A percentile compares a stretch with the other conserved stretches of the same genome.
phyloP scores from a whole-genome alignment of 1,140 invertebrate species.

The Pararge aegeria region DNA sequence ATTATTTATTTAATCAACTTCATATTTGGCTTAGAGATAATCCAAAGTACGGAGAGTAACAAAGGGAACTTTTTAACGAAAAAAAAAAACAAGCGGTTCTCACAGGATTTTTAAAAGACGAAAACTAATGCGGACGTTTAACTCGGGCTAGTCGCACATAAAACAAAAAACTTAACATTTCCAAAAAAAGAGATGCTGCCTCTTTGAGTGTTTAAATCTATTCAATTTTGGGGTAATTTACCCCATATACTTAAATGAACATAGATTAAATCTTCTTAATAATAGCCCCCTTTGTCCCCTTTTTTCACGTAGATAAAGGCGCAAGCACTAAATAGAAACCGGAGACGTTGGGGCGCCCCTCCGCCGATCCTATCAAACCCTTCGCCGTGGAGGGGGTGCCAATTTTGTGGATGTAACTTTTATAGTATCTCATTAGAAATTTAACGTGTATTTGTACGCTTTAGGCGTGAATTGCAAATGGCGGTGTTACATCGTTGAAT shows the following conservation, averaged over 20 bases:
- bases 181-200: neutral
- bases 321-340: neutral
- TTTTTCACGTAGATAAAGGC: neutral
- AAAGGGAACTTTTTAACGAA: no score
- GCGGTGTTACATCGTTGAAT: no score
- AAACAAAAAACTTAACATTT: neutral
- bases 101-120: no score
- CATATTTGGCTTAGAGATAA: no score
- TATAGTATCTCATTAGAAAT: neutral
- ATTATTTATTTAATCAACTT: no score
- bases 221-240: no score
- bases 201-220: no score
- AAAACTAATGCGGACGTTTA: no score
- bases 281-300: neutral
- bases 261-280: neutral
- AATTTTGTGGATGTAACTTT: constrained; percentile 1
- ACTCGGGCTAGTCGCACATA: no score
- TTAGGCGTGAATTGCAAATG: neutral
- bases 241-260: no score
- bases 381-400: neutral
- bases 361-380: neutral
- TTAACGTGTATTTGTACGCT: neutral
- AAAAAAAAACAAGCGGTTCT: no score
- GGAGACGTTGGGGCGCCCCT: neutral
- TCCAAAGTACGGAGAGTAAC: no score